These are phyloP conservation scores for Hypsopygia costalis DNA, from an alignment of 2,888 invertebrate genomes.

Conservation along the genomic window DNA sequence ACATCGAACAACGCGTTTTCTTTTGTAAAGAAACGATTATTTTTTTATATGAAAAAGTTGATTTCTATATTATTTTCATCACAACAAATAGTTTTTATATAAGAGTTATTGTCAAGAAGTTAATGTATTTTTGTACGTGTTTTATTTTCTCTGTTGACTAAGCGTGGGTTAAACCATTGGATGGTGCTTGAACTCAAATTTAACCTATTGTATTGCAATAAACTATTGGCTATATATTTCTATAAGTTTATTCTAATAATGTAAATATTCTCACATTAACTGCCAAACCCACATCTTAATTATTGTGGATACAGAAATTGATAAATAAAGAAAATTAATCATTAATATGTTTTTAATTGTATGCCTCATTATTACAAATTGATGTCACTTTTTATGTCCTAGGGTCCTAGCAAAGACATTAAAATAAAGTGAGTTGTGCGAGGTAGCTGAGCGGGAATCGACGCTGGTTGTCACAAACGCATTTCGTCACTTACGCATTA, in stretches of 20 bases:
- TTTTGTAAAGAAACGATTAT: slow-evolving; percentile 26
- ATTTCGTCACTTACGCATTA: too few relatives aligned
- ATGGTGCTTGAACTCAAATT: slow-evolving; percentile 24
- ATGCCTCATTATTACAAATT: too few relatives aligned
- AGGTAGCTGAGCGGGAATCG: too few relatives aligned
- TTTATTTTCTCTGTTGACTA: slow-evolving; percentile 23
- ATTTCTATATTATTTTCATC: slow-evolving; percentile 38
- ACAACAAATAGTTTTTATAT: slow-evolving; percentile 44
- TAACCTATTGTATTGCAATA: neutral
- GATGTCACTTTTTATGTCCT: too few relatives aligned
- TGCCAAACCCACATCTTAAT: slow-evolving; percentile 52
- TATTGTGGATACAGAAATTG: slow-evolving; percentile 79
- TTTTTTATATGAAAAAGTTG: slow-evolving; percentile 26
- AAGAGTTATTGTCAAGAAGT: slow-evolving; percentile 30
- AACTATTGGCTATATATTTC: slow-evolving; percentile 9
- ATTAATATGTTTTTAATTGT: slow-evolving; percentile 24
- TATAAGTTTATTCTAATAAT: slow-evolving; percentile 18
- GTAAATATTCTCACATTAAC: slow-evolving; percentile 55
- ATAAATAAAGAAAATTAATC: slow-evolving; percentile 70
- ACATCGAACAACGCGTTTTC: slow-evolving; percentile 54
- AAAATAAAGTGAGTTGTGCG: too few relatives aligned
- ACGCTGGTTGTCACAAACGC: too few relatives aligned
- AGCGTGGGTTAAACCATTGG: slow-evolving; percentile 8
- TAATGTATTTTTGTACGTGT: slow-evolving; percentile 51
- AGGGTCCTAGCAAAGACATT: too few relatives aligned